Evolutionary conservation across 1,140 invertebrate genomes (phyloP).

Genomic region (Kradibia gibbosae): DNA sequence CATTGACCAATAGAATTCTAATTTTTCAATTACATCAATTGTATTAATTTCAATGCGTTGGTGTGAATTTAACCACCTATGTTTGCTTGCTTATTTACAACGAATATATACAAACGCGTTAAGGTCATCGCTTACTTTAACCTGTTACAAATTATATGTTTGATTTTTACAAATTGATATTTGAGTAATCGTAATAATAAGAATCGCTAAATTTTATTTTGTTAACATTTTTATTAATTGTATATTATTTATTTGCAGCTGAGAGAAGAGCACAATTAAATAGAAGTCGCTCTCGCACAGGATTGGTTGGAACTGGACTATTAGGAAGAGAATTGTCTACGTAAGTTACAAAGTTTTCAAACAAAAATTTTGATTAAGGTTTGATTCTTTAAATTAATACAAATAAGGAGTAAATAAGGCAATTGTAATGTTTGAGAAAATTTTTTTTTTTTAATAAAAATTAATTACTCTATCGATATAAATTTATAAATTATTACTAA

Average conservation of each 20-base stretch:
- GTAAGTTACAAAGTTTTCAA: slow-evolving; percentile 65
- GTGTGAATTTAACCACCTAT: slow-evolving; percentile 26
- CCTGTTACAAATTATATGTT: neutral
- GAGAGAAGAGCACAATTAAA: slow-evolving; percentile 90
- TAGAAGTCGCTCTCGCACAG: slow-evolving; percentile 85
- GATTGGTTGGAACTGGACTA: slow-evolving; percentile 76
- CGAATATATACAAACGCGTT: neutral
- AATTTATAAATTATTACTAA: slow-evolving; percentile 19
- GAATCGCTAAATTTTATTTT: neutral
- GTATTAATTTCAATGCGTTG: neutral
- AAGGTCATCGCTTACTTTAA: slow-evolving; percentile 29
- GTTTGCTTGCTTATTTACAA: slow-evolving; percentile 51
- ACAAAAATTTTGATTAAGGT: neutral
- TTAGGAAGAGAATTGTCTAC: slow-evolving; percentile 75
- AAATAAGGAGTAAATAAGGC: neutral
- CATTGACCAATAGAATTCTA: slow-evolving; percentile 19
- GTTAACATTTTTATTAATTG: neutral
- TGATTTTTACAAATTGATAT: neutral
- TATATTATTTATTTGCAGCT: slow-evolving; percentile 72
- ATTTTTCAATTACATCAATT: slow-evolving; percentile 20
- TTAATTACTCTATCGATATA: too few species aligned
- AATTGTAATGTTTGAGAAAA: too few species aligned
- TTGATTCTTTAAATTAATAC: neutral
- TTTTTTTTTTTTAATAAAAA: too few species aligned
- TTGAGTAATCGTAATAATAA: neutral